Percentiles rank a stretch among this genome's conserved stretches.
phyloP scores from a whole-genome alignment of 2,888 invertebrate genomes.

The Drosophila neoperkinsi region DNA sequence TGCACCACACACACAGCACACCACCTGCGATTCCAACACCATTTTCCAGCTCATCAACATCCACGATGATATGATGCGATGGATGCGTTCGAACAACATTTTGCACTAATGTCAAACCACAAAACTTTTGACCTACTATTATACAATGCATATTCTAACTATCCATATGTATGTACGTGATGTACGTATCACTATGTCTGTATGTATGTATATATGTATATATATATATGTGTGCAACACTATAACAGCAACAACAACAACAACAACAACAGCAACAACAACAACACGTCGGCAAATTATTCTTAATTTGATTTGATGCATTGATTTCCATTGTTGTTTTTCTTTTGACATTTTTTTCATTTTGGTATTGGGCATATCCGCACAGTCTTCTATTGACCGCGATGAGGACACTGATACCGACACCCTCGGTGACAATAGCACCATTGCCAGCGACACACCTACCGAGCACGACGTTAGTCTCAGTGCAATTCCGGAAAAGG shows the following conservation, averaged over 20 bases:
- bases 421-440: constrained; percentile 65
- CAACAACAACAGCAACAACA: constrained; percentile 6
- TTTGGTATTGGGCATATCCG: constrained; percentile 27
- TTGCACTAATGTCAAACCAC: constrained; percentile 29
- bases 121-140: background rate
- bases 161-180: background rate
- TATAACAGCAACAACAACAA: background rate
- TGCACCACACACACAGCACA: background rate
- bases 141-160: background rate
- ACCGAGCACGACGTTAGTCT: constrained; percentile 67
- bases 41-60: constrained; percentile 45
- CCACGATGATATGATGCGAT: constrained; percentile 8
- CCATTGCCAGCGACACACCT: constrained; percentile 73
- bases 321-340: constrained; percentile 33
- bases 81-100: constrained; percentile 14
- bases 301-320: constrained; percentile 33
- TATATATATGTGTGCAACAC: constrained; percentile 22
- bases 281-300: constrained; percentile 4
- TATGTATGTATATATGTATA: constrained; percentile 16
- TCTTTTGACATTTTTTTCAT: constrained; percentile 44
- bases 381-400: constrained; percentile 67
- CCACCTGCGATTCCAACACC: constrained; percentile 19
- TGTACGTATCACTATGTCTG: constrained; percentile 12
- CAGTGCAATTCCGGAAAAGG: constrained; percentile 55
- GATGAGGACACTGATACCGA: constrained; percentile 72